phyloP scores from a whole-genome alignment of 2,797 vertebrate species.

The Catamblyrhynchus diadema region DNA sequence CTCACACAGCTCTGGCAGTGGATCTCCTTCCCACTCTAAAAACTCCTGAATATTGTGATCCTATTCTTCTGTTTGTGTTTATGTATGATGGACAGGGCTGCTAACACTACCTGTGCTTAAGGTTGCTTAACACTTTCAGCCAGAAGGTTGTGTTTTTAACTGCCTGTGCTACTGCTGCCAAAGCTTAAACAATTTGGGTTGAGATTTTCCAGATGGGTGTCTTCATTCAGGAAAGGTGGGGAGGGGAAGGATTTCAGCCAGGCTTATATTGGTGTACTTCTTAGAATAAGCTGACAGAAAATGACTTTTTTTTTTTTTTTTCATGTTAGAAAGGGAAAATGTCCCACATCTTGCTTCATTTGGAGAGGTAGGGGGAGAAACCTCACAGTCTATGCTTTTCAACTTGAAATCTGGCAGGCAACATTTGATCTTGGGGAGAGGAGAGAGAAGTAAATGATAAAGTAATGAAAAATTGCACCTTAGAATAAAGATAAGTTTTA shows the following conservation, averaged over 20 bases:
- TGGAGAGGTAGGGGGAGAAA: neutral
- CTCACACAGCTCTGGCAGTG: neutral
- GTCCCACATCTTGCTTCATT: neutral
- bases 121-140: neutral
- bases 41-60: neutral
- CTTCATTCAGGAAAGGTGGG: neutral
- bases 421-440: neutral
- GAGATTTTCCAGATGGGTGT: slow-evolving; percentile 41
- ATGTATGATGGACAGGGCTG: neutral
- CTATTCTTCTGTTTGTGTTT: neutral
- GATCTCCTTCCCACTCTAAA: neutral
- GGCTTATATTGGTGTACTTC: neutral
- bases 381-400: neutral
- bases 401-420: neutral
- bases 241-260: neutral
- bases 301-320: neutral
- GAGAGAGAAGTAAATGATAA: neutral
- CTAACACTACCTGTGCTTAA: slow-evolving; percentile 5
- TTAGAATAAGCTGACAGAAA: neutral
- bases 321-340: neutral
- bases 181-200: slow-evolving; percentile 20
- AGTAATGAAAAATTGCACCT: neutral
- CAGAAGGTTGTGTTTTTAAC: slow-evolving; percentile 18
- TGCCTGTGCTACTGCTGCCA: neutral
- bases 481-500: neutral